Conservation (phyloP, 1,140 invertebrate genomes). For the Rhagoletis pomonella region DNA sequence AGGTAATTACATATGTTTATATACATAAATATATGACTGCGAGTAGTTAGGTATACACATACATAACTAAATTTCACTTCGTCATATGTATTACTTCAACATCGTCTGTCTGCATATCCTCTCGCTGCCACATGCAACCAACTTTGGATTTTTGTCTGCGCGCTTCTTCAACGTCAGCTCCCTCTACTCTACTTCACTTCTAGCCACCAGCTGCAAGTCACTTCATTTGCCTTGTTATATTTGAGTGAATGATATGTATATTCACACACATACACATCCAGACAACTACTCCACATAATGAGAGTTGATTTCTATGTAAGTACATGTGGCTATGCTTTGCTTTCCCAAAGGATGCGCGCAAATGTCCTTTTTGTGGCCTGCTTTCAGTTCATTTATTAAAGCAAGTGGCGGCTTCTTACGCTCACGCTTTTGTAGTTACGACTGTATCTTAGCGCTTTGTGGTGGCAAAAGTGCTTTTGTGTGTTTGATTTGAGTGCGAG, state of each 20-base stretch:
- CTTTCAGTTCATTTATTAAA: constrained; percentile 50
- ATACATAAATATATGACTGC: background rate
- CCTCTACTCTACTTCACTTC: background rate
- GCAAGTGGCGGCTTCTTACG: background rate
- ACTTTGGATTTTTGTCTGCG: constrained; percentile 1
- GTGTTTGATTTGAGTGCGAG: background rate
- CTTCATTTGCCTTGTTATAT: background rate
- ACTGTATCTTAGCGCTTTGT: constrained; percentile 44
- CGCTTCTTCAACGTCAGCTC: background rate
- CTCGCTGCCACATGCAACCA: background rate
- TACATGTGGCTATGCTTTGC: background rate
- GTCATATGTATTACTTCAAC: background rate
- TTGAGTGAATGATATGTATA: constrained; percentile 1
- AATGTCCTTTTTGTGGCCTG: constrained; percentile 51
- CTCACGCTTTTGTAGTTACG: constrained; percentile 19
- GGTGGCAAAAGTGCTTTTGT: constrained; percentile 38
- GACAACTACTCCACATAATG: background rate
- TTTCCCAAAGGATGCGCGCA: constrained; percentile 17
- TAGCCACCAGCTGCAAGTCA: background rate
- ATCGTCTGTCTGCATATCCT: background rate
- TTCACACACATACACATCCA: background rate
- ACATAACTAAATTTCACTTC: constrained; percentile 29
- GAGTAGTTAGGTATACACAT: background rate
- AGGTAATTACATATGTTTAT: background rate
- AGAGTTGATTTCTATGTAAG: background rate